phyloP scores from a whole-genome alignment of 2,113 vertebrate genomes.

The Microcebus lehilahytsara region DNA sequence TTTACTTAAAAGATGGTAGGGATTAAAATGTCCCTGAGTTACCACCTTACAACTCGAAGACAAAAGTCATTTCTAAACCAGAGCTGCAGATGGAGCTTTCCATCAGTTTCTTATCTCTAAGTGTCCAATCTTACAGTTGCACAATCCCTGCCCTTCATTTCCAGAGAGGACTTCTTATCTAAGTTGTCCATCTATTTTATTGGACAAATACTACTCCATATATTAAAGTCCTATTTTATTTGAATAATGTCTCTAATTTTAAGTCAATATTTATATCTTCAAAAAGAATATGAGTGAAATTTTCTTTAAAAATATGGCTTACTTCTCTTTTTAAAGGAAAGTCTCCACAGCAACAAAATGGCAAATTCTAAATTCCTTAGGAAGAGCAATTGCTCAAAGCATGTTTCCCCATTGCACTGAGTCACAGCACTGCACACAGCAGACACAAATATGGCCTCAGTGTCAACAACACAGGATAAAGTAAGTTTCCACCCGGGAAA shows the following conservation, averaged over 20 bases:
- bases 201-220: not conserved
- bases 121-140: not conserved
- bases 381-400: not conserved
- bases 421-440: not conserved
- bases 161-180: not conserved
- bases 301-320: constrained; percentile 41
- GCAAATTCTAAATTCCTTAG: not conserved
- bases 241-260: not conserved
- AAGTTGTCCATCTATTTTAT: not conserved
- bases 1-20: not conserved
- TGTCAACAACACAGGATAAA: not conserved
- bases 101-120: not conserved
- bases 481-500: not conserved
- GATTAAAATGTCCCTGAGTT: not conserved
- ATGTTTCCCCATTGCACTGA: not conserved
- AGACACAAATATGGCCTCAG: not conserved
- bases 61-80: constrained; percentile 2
- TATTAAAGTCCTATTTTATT: not conserved
- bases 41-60: not conserved
- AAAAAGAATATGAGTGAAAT: not conserved
- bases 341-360: not conserved
- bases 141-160: not conserved
- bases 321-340: not conserved
- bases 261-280: constrained; percentile 20
- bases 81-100: not conserved